Evolutionary conservation across 2,888 invertebrate species (phyloP), one percentile per base, ranked within the genome.

Genomic region (Choristoneura rosaceana): DNA sequence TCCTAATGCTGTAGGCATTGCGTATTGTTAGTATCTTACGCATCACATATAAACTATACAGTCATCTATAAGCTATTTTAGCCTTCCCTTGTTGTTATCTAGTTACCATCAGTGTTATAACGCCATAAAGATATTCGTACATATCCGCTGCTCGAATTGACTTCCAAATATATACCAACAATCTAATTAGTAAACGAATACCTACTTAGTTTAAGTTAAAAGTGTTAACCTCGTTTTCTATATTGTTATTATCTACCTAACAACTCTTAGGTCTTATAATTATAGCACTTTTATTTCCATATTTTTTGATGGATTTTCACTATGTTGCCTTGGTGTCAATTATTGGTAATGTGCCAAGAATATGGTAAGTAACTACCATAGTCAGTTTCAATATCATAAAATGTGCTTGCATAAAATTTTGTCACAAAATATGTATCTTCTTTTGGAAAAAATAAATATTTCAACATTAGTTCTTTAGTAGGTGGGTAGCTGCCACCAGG

Each of bases 161-260:
- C 62, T 62, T 62, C 45, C 62, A 43, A 38, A 55, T 55, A 55
- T 25, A 25, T 55, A 55, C 52, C n/a, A 4, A 47, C n/a, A 47
- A 47, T 47, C 2, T 47, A 47, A n/a, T 47, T 47, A 47, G n/a
- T 47, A 14, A 47, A 47, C 38, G 38, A 38, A 38, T 38, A 38
- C 38, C 38, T 67, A 67, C 62, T 68, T 71, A 71, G 71, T 0
- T 71, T 71, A 71, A 71, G 71, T 58, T 58, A n/a, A 71, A 71
- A 71, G 71, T 68, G 71, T 71, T 62, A 62, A 58, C 58, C 55
- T 45, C 45, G 17, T 65, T 45, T 50, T 55, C 14, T 59, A 38
- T n/a, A 7, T 59, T n/a, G 38, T 9, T 59, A n/a, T 3, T n/a
- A 34, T 8, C 38, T 34, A 14, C 33, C 33, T 33, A 58, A 58